Conservation (phyloP, 2,113 vertebrate species). For the Ageneiosus marmoratus region DNA sequence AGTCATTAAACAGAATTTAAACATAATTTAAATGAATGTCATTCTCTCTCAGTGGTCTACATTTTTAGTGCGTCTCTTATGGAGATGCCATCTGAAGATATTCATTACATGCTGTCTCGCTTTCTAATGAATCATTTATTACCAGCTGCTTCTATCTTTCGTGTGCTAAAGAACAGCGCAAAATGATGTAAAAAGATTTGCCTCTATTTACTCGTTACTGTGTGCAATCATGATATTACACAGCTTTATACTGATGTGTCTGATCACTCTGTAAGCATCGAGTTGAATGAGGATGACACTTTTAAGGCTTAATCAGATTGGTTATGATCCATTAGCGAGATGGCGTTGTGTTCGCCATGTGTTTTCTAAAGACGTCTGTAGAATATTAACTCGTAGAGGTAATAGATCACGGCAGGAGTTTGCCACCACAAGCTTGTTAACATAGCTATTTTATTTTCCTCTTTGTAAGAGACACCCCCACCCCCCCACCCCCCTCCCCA, state of each 20-base stretch:
- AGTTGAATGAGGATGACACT: not conserved
- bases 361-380: constrained; percentile 41
- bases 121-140: constrained; percentile 40
- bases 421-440: constrained; percentile 50
- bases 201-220: constrained; percentile 16
- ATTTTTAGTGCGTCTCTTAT: not conserved
- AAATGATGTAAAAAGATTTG: not conserved
- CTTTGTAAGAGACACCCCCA: constrained; percentile 28
- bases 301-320: constrained; percentile 36
- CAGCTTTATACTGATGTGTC: constrained; percentile 1
- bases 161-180: not conserved
- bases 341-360: constrained; percentile 1
- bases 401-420: constrained; percentile 48
- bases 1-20: constrained; percentile 24
- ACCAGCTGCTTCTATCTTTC: constrained; percentile 23
- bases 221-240: constrained; percentile 20
- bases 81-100: not conserved
- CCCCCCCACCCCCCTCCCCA: not conserved
- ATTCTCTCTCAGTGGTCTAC: not conserved
- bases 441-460: constrained; percentile 36
- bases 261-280: not conserved
- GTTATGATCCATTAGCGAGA: constrained; percentile 39
- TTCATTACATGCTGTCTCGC: constrained; percentile 4
- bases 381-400: constrained; percentile 49
- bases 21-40: constrained; percentile 19